Conservation (phyloP, 2,888 invertebrate genomes). For the Germaria angustata region DNA sequence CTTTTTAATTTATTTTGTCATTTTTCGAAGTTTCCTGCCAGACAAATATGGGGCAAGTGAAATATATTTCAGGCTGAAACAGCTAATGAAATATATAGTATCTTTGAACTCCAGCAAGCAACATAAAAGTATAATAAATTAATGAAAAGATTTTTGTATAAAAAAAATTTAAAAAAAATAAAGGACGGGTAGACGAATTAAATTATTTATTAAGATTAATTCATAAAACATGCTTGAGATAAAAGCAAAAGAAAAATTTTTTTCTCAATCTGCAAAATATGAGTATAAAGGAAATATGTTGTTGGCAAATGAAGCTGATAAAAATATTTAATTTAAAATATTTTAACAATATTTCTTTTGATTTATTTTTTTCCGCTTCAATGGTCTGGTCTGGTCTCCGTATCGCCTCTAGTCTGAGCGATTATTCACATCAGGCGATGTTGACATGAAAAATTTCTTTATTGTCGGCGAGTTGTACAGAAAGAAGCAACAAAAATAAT, state of each 20-base stretch:
- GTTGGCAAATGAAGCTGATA: conserved; percentile 3
- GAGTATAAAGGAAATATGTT: not conserved
- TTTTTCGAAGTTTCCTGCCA: not conserved
- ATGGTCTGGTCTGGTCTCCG: not conserved
- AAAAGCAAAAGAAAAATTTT: not conserved
- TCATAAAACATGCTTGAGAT: not conserved
- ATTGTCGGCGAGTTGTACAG: conserved; percentile 8
- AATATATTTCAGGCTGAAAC: conserved; percentile 22
- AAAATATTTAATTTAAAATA: conserved; percentile 44
- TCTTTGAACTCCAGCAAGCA: conserved; percentile 7
- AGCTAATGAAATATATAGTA: conserved; percentile 21
- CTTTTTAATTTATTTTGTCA: conserved; percentile 20
- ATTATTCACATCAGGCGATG: conserved; percentile 27
- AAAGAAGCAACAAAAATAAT: not conserved
- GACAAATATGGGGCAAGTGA: conserved; percentile 5
- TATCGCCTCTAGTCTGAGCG: conserved; percentile 42
- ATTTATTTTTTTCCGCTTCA: not conserved
- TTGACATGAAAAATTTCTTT: conserved; percentile 43
- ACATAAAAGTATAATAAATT: not conserved
- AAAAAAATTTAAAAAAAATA: too few relatives aligned
- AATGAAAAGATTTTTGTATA: not conserved
- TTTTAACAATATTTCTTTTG: not conserved
- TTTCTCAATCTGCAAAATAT: not conserved
- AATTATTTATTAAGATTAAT: conserved; percentile 33
- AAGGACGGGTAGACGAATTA: not conserved